Conservation (phyloP, 2,888 invertebrate species). For the Heliconius erato region DNA sequence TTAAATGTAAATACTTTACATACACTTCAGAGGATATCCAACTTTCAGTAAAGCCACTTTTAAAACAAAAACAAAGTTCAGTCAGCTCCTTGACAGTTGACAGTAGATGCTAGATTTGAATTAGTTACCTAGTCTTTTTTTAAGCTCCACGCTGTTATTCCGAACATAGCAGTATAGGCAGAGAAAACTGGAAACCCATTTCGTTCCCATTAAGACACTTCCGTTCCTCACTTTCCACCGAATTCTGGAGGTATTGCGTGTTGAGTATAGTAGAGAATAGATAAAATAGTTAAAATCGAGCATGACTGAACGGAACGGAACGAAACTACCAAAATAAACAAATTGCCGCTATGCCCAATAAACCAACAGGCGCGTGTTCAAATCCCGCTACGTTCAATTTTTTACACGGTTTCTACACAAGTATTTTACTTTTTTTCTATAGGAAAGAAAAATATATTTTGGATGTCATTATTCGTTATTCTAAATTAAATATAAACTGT, state of each 20-base stretch:
- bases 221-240: neutral
- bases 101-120: neutral
- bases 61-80: neutral
- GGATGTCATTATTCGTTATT: neutral
- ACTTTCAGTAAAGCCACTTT: neutral
- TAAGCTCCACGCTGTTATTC: neutral
- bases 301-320: too few relatives aligned
- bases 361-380: too few relatives aligned
- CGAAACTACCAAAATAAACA: too few relatives aligned
- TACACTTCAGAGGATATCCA: slow-evolving; percentile 6
- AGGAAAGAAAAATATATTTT: too few relatives aligned
- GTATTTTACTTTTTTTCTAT: too few relatives aligned
- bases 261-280: neutral
- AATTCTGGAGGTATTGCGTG: neutral
- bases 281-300: neutral
- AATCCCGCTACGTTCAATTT: too few relatives aligned
- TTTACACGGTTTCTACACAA: too few relatives aligned
- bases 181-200: neutral
- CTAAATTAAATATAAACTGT: neutral
- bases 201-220: neutral
- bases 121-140: neutral
- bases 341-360: too few relatives aligned
- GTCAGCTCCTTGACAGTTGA: neutral
- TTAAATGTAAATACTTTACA: neutral
- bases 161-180: neutral